Conservation (phyloP, 2,888 invertebrate species). For the Drosophila mettleri region DNA sequence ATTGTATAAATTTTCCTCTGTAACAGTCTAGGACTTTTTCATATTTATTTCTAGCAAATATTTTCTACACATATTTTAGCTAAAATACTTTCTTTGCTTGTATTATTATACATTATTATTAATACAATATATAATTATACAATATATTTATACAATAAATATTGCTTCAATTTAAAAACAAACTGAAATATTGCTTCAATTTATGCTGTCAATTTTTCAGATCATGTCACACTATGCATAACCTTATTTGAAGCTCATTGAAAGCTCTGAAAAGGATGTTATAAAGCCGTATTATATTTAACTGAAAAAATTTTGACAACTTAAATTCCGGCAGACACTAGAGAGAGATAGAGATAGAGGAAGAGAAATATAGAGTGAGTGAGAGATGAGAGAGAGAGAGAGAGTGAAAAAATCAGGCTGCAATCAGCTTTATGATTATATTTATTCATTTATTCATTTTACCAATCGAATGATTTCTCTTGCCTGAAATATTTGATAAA, state of each 20-base stretch:
- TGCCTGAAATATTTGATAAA: slow-evolving; percentile 7
- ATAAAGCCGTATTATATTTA: not conserved
- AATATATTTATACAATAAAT: too few relatives aligned
- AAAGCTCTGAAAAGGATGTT: not conserved
- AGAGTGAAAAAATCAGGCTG: not conserved
- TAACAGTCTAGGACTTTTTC: too few relatives aligned
- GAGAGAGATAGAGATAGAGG: not conserved
- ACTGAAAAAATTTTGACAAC: not conserved
- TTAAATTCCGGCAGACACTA: not conserved
- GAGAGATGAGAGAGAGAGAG: not conserved
- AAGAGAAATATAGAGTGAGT: not conserved
- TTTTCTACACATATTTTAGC: too few relatives aligned
- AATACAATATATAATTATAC: too few relatives aligned
- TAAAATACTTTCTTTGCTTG: too few relatives aligned
- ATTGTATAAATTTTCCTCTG: too few relatives aligned
- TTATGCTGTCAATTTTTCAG: not conserved
- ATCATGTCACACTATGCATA: not conserved
- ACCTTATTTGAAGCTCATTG: not conserved
- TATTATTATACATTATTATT: too few relatives aligned
- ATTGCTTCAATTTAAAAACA: not conserved
- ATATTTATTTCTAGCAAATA: too few relatives aligned
- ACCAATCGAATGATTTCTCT: not conserved
- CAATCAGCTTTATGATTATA: slow-evolving; percentile 15
- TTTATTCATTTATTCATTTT: slow-evolving; percentile 16
- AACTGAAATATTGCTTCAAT: not conserved